phyloP scores from a whole-genome alignment of 2,797 vertebrate genomes.

The Sebastes minor region DNA sequence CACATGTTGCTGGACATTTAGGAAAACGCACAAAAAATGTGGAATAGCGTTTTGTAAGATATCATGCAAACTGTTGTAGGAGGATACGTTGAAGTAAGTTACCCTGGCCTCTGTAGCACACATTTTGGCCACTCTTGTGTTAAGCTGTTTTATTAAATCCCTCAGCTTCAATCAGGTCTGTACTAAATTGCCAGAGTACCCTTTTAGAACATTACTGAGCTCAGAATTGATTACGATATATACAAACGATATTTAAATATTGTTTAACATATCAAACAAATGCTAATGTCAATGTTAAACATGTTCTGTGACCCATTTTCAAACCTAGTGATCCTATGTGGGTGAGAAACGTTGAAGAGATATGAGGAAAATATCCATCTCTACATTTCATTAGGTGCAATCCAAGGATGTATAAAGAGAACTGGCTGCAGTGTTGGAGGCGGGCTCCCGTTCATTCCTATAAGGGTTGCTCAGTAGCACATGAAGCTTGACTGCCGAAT shows the following conservation, averaged over 20 bases:
- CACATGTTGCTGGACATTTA: background rate
- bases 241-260: background rate
- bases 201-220: background rate
- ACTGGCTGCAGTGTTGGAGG: no score
- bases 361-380: background rate
- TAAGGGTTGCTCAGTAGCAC: no score
- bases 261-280: background rate
- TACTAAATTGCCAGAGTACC: background rate
- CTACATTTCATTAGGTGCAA: background rate
- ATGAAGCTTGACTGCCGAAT: no score
- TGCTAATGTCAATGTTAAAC: background rate
- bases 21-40: accelerated
- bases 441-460: no score
- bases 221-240: background rate
- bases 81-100: background rate
- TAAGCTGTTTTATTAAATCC: background rate
- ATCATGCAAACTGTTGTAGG: no score
- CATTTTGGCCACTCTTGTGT: background rate
- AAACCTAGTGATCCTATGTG: background rate
- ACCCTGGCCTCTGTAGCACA: background rate
- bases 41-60: no score
- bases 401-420: no score
- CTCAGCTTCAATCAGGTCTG: background rate
- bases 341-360: background rate
- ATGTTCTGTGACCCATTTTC: background rate